A percentile compares a stretch with the other conserved stretches of the same genome.
These are phyloP conservation scores for Cairina moschata DNA, from an alignment of 2,113 vertebrate species.

Conservation along the genomic window DNA sequence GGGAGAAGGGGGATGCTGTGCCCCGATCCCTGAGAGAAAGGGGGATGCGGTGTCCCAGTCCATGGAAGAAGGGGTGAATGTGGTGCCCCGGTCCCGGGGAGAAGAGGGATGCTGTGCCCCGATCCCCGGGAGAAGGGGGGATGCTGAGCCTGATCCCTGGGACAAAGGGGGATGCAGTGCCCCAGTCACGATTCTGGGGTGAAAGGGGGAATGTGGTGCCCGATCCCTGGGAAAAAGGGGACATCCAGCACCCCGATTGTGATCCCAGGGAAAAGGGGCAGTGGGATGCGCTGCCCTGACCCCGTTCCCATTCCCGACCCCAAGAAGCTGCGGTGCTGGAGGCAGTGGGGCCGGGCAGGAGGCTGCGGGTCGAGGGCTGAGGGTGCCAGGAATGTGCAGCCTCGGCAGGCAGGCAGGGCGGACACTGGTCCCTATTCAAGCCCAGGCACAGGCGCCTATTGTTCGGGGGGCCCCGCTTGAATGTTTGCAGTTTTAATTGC, in stretches of 20 bases:
- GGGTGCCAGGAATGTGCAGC: slow-evolving; percentile 78
- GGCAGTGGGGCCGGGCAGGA: background rate
- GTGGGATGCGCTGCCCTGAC: background rate
- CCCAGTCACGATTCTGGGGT: background rate
- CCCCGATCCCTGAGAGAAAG: no score
- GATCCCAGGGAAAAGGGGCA: no score
- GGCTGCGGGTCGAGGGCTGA: background rate
- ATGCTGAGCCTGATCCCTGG: background rate
- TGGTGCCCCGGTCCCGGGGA: no score
- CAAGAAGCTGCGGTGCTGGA: background rate
- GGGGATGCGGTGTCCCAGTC: background rate
- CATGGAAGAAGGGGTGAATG: background rate
- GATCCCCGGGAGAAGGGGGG: background rate
- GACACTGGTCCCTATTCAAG: slow-evolving; percentile 78
- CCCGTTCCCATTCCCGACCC: background rate
- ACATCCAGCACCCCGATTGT: no score
- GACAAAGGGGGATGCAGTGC: background rate
- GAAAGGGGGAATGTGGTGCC: background rate
- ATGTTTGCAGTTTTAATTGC: slow-evolving; percentile 77
- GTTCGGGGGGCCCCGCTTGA: slow-evolving; percentile 70
- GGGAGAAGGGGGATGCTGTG: background rate
- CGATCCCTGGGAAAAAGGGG: no score
- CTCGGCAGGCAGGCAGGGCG: slow-evolving; percentile 53
- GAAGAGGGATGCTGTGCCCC: background rate
- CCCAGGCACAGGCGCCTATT: slow-evolving; percentile 76